Percentiles rank a stretch among this genome's conserved stretches.
Evolutionary conservation across 2,797 vertebrate genomes (phyloP).

Genomic region (Poecilia gillii): DNA sequence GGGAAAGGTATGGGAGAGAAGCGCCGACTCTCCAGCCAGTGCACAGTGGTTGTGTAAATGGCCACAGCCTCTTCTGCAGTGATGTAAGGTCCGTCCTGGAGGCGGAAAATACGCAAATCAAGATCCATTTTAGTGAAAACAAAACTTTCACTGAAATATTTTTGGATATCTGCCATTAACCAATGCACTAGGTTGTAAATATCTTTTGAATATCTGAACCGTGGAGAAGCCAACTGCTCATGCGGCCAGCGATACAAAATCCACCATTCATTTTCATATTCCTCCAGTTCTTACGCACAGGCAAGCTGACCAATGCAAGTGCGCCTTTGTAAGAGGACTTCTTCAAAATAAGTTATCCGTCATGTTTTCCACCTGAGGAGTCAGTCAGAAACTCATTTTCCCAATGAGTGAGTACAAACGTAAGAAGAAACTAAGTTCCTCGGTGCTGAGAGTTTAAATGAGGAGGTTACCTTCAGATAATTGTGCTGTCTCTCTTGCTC

Average conservation of each 20-base stretch:
- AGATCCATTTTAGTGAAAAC: not conserved
- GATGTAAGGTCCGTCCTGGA: slow-evolving; percentile 97
- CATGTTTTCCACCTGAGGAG: not conserved
- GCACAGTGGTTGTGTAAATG: slow-evolving; percentile 98
- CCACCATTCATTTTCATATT: slow-evolving; percentile 57
- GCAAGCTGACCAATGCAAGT: slow-evolving; percentile 74
- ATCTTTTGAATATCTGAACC: slow-evolving; percentile 50
- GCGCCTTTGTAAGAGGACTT: slow-evolving; percentile 69
- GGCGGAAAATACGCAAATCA: slow-evolving; percentile 15
- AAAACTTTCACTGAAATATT: not conserved
- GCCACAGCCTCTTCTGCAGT: slow-evolving; percentile 98
- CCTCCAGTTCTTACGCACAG: slow-evolving; percentile 76
- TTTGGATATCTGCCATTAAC: too few species aligned
- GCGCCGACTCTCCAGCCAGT: slow-evolving; percentile 97
- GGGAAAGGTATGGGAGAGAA: slow-evolving; percentile 99
- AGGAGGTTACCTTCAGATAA: slow-evolving; percentile 88
- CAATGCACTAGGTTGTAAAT: not conserved
- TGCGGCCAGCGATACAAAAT: slow-evolving; percentile 39
- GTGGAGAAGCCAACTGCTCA: slow-evolving; percentile 34
- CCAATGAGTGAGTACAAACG: not conserved
- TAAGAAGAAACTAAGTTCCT: not conserved
- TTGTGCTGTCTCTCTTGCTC: slow-evolving; percentile 99
- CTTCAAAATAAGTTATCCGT: not conserved
- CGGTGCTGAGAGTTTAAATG: not conserved
- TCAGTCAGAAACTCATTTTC: not conserved